Evolutionary conservation across 2,888 invertebrate genomes (phyloP), one percentile per base, ranked within the genome.

Genomic region (Eremobia ochroleuca): DNA sequence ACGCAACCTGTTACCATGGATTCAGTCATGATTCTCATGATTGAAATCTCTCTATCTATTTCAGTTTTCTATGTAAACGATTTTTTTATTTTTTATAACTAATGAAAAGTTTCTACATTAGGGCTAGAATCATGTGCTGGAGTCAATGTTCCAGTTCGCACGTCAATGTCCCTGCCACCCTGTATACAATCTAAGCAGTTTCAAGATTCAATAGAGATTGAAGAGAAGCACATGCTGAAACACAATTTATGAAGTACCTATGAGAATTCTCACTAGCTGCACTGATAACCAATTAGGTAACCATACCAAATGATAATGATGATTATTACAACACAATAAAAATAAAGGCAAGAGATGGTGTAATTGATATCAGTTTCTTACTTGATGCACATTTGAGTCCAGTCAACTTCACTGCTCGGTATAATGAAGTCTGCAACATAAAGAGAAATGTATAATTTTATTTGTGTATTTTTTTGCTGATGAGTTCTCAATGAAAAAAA

Each of bases 331-430:
- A 34, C 31, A 52, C 25, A 1, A 34, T 49, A 31, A 15, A 49
- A 67, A 66, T 21, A 46, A 66, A 31, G 31, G 31, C 31, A 46
- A 31, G 25, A 25, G 25, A 52, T 67, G 9, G 9, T 25, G 46
- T 31, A 31, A 67, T 21, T 28, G 25, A 49, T 52, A 75, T 37
- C 49, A 64, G 43, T 71, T 73, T 92, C 96, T 94, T 94, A 97
- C 97, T 96, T 92, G 96, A 92, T 88, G 93, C 92, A 91, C 93
- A 94, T 91, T 95, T 95, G 85, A 96, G 91, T 77, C 93, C 94
- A 89, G 92, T 92, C 59, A 96, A 89, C 87, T 95, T 95, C 49
- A 96, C 91, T 77, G 95, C 89, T 87, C 92, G 93, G 83, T 92
- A 94, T 43, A 95, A 89, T 79, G 95, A 92, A 72, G 90, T 88